Conservation (phyloP, 2,113 vertebrate species). For the Osmerus mordax region DNA sequence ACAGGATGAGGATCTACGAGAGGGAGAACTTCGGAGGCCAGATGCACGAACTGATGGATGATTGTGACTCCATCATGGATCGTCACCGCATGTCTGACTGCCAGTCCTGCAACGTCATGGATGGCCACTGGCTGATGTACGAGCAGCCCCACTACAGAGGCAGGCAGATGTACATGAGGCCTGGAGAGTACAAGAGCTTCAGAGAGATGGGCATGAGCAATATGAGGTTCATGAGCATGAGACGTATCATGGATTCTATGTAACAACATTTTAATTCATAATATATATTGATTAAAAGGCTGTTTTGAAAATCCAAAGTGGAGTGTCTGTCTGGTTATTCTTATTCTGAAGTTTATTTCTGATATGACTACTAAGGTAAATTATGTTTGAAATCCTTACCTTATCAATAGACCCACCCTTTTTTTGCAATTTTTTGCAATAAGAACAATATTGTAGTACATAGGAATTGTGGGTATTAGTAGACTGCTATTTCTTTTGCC, state of each 20-base stretch:
- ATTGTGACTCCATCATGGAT: slow-evolving; percentile 64
- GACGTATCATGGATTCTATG: slow-evolving; percentile 59
- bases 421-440: too few relatives aligned
- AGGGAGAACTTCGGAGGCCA: slow-evolving; percentile 61
- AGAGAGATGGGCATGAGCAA: slow-evolving; percentile 52
- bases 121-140: slow-evolving; percentile 73
- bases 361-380: too few relatives aligned
- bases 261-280: background rate
- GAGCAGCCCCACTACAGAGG: slow-evolving; percentile 71
- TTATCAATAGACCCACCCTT: too few relatives aligned
- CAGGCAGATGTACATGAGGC: slow-evolving; percentile 63
- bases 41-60: slow-evolving; percentile 53
- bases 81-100: slow-evolving; percentile 65
- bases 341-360: too few relatives aligned
- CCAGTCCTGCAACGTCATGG: slow-evolving; percentile 71
- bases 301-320: too few relatives aligned
- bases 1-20: slow-evolving; percentile 61
- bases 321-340: too few relatives aligned
- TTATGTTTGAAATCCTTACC: too few relatives aligned
- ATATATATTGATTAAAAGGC: too few relatives aligned
- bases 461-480: too few relatives aligned
- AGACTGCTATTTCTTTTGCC: too few relatives aligned
- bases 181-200: slow-evolving; percentile 68
- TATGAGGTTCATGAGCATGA: slow-evolving; percentile 59
- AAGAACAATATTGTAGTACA: too few relatives aligned